phyloP scores from a whole-genome alignment of 2,888 invertebrate species.

The Hypena proboscidalis region DNA sequence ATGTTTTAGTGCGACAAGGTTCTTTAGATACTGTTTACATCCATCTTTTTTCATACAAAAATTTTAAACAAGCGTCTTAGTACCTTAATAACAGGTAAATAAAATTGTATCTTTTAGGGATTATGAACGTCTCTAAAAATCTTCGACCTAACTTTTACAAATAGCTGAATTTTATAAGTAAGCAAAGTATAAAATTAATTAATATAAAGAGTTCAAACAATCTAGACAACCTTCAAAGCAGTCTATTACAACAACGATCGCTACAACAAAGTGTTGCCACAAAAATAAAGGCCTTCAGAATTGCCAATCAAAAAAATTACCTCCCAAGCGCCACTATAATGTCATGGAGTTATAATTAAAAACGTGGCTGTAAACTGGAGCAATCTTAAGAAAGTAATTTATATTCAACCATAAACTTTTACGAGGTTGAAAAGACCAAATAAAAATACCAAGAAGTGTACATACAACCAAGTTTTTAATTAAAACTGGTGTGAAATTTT shows the following conservation, averaged over 20 bases:
- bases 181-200: too few species aligned
- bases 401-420: slow-evolving; percentile 40
- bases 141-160: too few species aligned
- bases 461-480: slow-evolving; percentile 20
- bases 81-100: too few species aligned
- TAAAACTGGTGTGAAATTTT: slow-evolving; percentile 13
- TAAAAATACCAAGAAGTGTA: slow-evolving; percentile 15
- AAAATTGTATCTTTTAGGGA: too few species aligned
- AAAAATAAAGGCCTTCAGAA: slow-evolving; percentile 7
- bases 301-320: slow-evolving; percentile 12
- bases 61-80: too few species aligned
- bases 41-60: too few species aligned
- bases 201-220: not conserved
- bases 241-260: not conserved
- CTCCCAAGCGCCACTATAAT: not conserved
- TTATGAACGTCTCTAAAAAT: too few species aligned
- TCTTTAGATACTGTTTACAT: too few species aligned
- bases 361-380: slow-evolving; percentile 27
- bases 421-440: slow-evolving; percentile 34
- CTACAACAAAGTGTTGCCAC: not conserved
- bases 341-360: slow-evolving; percentile 34
- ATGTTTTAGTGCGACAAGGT: too few species aligned
- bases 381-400: slow-evolving; percentile 38
- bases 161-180: too few species aligned
- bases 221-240: not conserved